Evolutionary conservation across 1,140 invertebrate genomes (phyloP).

Genomic region (Drosophila parabipectinata): DNA sequence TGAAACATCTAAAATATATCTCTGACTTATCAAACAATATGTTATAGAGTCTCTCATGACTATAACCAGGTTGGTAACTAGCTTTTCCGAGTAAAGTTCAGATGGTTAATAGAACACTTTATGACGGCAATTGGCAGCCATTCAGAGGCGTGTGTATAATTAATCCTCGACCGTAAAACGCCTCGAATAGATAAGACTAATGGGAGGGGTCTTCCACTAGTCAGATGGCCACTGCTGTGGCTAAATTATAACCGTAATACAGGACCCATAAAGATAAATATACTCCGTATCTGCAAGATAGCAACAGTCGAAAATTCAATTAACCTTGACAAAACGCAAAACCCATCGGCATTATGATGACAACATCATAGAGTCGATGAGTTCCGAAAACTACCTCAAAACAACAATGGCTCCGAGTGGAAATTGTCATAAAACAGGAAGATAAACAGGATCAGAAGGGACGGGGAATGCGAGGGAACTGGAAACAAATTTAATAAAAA

Average conservation of each 20-base stretch:
- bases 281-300: constrained; percentile 56
- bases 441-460: constrained; percentile 12
- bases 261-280: constrained; percentile 62
- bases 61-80: constrained; percentile 4
- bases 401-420: constrained; percentile 69
- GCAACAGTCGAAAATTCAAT: constrained; percentile 69
- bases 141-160: constrained; percentile 61
- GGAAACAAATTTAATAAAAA: constrained; percentile 83
- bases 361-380: constrained; percentile 51
- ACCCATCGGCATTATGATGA: constrained; percentile 62
- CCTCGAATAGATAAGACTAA: constrained; percentile 15
- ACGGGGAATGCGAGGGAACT: constrained; percentile 51
- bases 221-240: constrained; percentile 40
- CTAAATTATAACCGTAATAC: constrained; percentile 68
- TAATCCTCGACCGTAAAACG: constrained; percentile 26
- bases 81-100: constrained; percentile 32
- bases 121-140: constrained; percentile 50
- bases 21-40: background rate
- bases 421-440: constrained; percentile 70
- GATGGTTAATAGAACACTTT: constrained; percentile 43
- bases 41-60: constrained; percentile 13
- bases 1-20: background rate
- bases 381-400: constrained; percentile 43
- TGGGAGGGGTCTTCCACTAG: constrained; percentile 14
- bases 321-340: constrained; percentile 58